phyloP scores from a whole-genome alignment of 2,888 invertebrate genomes.

The Leptura quadrifasciata region DNA sequence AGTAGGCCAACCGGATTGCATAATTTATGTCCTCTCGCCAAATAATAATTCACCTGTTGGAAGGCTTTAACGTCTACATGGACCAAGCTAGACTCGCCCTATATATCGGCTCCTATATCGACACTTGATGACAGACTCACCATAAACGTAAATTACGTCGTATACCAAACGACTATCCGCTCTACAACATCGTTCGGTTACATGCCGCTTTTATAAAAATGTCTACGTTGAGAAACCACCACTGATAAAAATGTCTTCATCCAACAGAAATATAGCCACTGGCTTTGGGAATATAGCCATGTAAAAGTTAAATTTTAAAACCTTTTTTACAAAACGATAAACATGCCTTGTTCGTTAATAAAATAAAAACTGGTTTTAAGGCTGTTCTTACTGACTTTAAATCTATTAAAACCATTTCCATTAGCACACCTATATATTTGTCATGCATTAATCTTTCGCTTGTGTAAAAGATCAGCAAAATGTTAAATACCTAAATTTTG shows the following conservation, averaged over 20 bases:
- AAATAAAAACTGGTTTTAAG: conserved; percentile 35
- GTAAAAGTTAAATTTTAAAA: conserved; percentile 34
- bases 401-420: conserved; percentile 24
- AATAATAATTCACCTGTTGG: conserved; percentile 53
- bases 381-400: conserved; percentile 25
- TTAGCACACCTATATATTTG: conserved; percentile 16
- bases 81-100: conserved; percentile 43
- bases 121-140: conserved; percentile 55
- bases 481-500: too few species aligned
- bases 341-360: conserved; percentile 31
- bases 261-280: conserved; percentile 52
- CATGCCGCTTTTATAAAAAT: conserved; percentile 47
- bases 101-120: conserved; percentile 54
- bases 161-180: conserved; percentile 34
- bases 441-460: background rate
- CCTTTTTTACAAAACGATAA: conserved; percentile 42
- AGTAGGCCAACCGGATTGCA: conserved; percentile 42
- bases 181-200: conserved; percentile 37
- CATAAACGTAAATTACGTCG: conserved; percentile 55
- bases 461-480: background rate
- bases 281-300: conserved; percentile 47
- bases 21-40: conserved; percentile 51
- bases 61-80: conserved; percentile 43
- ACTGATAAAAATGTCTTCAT: conserved; percentile 56
- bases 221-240: conserved; percentile 51